These are phyloP conservation scores for Apis dorsata DNA, from an alignment of 1,140 invertebrate genomes.

Conservation along the genomic window DNA sequence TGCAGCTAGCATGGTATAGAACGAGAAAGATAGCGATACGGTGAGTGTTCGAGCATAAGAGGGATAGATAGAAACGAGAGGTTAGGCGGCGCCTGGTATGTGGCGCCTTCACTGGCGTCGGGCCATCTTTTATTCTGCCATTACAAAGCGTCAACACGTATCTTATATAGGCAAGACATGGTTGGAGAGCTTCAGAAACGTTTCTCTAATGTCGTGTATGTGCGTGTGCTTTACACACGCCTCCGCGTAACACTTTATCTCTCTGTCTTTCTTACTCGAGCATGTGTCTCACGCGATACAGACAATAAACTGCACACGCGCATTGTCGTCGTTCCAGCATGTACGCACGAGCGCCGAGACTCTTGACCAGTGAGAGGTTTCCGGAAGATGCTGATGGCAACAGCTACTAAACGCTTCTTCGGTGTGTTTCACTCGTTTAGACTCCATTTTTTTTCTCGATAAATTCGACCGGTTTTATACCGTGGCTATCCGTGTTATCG, in stretches of 20 bases:
- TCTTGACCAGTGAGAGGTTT: slow-evolving; percentile 8
- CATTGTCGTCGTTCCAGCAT: slow-evolving; percentile 39
- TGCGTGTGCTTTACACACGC: slow-evolving; percentile 32
- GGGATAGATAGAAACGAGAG: slow-evolving; percentile 55
- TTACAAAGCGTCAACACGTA: slow-evolving; percentile 73
- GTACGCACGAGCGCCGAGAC: slow-evolving; percentile 1
- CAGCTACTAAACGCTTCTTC: not conserved
- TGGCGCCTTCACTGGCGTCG: slow-evolving; percentile 78
- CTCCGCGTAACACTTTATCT: slow-evolving; percentile 14
- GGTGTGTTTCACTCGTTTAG: not conserved
- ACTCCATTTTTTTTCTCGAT: not conserved
- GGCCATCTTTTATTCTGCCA: slow-evolving; percentile 75
- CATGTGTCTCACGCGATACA: not conserved
- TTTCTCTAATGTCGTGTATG: slow-evolving; percentile 6
- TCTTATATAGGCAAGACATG: slow-evolving; percentile 57
- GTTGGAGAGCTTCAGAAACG: slow-evolving; percentile 12
- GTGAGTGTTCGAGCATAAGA: not conserved
- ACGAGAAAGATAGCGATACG: slow-evolving; percentile 19
- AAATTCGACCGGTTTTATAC: slow-evolving; percentile 11
- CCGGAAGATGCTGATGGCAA: slow-evolving; percentile 26
- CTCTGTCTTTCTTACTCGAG: not conserved
- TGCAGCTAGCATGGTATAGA: slow-evolving; percentile 14
- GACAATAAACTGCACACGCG: not conserved
- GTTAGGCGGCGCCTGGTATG: slow-evolving; percentile 77
- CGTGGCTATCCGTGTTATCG: not conserved